Percentiles rank a stretch among this genome's conserved stretches.
Evolutionary conservation across 2,797 vertebrate genomes (phyloP).

Genomic region (Pantherophis vulpinus): DNA sequence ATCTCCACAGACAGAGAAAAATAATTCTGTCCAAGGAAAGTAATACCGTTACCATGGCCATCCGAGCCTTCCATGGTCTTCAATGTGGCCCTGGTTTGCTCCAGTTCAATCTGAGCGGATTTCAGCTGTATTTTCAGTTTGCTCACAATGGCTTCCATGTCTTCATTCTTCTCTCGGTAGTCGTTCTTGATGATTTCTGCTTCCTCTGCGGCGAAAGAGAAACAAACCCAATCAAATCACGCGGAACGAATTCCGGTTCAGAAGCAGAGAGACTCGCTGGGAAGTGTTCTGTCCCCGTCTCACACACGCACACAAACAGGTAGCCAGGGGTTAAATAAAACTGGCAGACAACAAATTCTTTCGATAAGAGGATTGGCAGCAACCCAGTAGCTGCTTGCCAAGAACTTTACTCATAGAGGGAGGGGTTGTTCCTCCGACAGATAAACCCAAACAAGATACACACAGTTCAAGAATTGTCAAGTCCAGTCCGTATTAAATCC

Average conservation of each 20-base stretch:
- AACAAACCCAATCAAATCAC: conserved; percentile 2
- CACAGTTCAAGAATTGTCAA: no score
- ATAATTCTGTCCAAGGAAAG: accelerated
- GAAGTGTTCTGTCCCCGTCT: no score
- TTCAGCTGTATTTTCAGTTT: conserved; percentile 77
- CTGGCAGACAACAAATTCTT: no score
- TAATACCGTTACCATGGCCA: conserved; percentile 72
- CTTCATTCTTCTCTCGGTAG: conserved; percentile 69
- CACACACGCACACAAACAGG: no score
- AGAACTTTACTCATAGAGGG: no score
- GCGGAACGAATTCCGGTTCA: neutral
- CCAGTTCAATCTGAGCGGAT: conserved; percentile 72
- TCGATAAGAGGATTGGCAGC: no score
- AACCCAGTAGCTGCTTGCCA: no score
- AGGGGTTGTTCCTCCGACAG: no score
- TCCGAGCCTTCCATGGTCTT: conserved; percentile 76
- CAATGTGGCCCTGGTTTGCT: conserved; percentile 74
- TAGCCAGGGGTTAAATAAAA: no score
- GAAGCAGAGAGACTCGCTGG: neutral
- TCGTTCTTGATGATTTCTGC: conserved; percentile 74
- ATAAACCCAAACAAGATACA: no score
- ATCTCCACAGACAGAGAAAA: neutral
- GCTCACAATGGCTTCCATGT: conserved; percentile 68
- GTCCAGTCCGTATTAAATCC: no score
- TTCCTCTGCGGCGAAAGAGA: conserved; percentile 69